These are phyloP conservation scores for Drosophila murphyi DNA, from an alignment of 1,140 invertebrate species.

Conservation along the genomic window DNA sequence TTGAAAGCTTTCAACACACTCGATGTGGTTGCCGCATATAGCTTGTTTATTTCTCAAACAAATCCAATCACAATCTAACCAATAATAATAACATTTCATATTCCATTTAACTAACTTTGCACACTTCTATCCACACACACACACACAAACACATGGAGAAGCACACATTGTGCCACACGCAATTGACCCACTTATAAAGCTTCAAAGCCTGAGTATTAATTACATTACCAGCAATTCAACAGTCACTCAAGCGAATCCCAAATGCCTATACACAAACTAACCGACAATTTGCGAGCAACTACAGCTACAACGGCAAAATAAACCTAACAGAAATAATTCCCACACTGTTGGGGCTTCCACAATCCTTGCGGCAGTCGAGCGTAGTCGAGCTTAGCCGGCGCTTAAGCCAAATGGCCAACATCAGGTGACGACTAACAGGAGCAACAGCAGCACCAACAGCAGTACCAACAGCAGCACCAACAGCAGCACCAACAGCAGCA, in stretches of 20 bases:
- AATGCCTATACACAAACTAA: conserved; percentile 59
- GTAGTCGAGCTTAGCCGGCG: conserved; percentile 61
- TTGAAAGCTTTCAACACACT: conserved; percentile 4
- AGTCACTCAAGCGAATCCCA: conserved; percentile 65
- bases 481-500: conserved; percentile 19
- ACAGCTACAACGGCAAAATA: conserved; percentile 11
- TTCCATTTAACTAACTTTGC: conserved; percentile 46
- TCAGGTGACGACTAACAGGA: conserved; percentile 44
- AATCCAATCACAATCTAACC: conserved; percentile 28
- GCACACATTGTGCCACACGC: background rate
- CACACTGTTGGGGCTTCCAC: conserved; percentile 69
- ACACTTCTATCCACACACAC: conserved; percentile 15
- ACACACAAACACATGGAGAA: background rate
- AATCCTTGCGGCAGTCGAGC: conserved; percentile 65
- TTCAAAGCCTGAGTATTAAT: conserved; percentile 60
- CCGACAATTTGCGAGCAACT: conserved; percentile 40
- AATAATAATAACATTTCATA: conserved; percentile 52
- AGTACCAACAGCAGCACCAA: conserved; percentile 22
- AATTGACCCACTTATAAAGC: conserved; percentile 51
- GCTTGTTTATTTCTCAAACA: conserved; percentile 1
- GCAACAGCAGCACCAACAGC: conserved; percentile 20
- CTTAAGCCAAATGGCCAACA: conserved; percentile 76
- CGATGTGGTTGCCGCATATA: conserved; percentile 8
- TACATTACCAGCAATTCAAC: conserved; percentile 68
- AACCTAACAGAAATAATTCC: conserved; percentile 56